Evolutionary conservation across 2,797 vertebrate species (phyloP).

Genomic region (Cyclura pinguis): DNA sequence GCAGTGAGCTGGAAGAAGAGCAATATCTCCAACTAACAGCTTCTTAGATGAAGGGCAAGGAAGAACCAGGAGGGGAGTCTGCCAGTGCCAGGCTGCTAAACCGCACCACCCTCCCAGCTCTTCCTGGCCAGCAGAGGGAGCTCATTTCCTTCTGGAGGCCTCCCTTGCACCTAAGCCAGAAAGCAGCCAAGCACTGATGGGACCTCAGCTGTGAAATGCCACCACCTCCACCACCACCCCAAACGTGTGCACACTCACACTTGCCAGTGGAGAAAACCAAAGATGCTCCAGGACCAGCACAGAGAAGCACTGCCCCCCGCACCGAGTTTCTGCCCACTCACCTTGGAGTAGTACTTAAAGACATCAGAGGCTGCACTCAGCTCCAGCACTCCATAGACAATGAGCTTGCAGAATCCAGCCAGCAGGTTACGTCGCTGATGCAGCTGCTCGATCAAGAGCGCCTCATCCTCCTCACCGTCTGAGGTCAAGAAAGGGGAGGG

Average conservation of each 20-base stretch:
- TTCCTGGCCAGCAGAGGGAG: not conserved
- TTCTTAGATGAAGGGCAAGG: not conserved
- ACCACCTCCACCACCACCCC: too few relatives aligned
- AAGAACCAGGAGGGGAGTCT: not conserved
- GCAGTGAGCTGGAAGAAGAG: not conserved
- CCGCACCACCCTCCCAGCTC: not conserved
- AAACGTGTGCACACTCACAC: too few relatives aligned
- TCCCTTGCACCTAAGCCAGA: too few relatives aligned
- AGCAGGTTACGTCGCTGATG: constrained; percentile 86
- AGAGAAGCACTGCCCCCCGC: not conserved
- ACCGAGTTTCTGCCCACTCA: constrained; percentile 45
- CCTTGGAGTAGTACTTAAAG: constrained; percentile 91
- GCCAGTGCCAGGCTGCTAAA: not conserved
- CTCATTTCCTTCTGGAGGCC: too few relatives aligned
- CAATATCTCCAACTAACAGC: not conserved
- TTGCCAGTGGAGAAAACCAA: too few relatives aligned
- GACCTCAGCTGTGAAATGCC: too few relatives aligned
- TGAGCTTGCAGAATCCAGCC: constrained; percentile 89
- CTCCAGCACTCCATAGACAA: constrained; percentile 86
- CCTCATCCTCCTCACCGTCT: constrained; percentile 33
- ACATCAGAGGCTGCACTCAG: constrained; percentile 85
- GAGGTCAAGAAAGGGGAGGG: not conserved
- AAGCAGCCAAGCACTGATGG: too few relatives aligned
- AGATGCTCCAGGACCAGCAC: not conserved
- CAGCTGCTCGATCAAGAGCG: constrained; percentile 77